Conservation (phyloP, 2,797 vertebrate species). For the Anabacerthia variegaticeps region DNA sequence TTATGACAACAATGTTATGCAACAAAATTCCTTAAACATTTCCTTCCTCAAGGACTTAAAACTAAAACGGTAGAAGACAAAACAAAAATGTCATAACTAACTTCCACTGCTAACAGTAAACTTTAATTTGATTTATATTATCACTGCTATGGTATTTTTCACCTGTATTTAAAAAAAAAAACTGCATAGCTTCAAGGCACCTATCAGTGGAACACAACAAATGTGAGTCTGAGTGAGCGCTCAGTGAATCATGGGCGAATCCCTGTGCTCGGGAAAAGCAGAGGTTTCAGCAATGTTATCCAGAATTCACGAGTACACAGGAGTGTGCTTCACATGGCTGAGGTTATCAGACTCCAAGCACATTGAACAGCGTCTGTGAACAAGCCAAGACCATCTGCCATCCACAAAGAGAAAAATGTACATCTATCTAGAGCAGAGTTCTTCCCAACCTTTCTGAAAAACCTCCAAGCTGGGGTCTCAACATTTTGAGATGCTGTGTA, state of each 20-base stretch:
- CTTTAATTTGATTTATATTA: not conserved
- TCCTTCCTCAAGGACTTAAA: not conserved
- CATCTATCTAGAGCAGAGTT: not conserved
- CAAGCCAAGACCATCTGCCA: not conserved
- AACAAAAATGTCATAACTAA: not conserved
- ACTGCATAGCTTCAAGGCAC: not conserved
- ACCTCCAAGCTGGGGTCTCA: not conserved
- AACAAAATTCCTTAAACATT: not conserved
- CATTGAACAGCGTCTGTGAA: not conserved
- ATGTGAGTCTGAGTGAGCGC: not conserved
- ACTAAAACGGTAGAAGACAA: not conserved
- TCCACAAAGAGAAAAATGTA: not conserved
- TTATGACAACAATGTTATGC: not conserved
- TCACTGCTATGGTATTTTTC: not conserved
- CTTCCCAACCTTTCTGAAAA: not conserved
- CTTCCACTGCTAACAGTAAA: not conserved
- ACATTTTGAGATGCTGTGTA: not conserved
- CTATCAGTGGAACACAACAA: not conserved
- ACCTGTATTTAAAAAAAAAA: not conserved
- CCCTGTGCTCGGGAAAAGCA: not conserved
- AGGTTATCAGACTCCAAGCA: not conserved
- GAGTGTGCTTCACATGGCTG: not conserved
- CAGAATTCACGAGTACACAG: not conserved
- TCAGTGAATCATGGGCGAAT: not conserved
- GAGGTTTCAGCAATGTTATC: not conserved